These are phyloP conservation scores for Acanthornis magna DNA, from an alignment of 2,797 vertebrate genomes.

Conservation along the genomic window DNA sequence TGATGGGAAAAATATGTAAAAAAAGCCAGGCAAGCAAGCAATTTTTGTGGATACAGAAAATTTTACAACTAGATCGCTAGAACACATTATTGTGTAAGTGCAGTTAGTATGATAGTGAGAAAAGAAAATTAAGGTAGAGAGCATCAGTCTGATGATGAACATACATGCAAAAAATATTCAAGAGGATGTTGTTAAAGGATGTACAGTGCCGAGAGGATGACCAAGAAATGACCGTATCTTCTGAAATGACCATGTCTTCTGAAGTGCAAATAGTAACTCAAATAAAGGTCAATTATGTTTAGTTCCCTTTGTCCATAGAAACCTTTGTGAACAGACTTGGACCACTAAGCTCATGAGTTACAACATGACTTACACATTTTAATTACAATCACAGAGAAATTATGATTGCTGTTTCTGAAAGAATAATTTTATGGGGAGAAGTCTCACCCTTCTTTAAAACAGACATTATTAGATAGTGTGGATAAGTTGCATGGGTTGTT, in stretches of 20 bases:
- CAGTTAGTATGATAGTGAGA: not conserved
- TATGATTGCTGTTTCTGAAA: not conserved
- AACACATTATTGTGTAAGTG: not conserved
- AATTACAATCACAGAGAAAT: not conserved
- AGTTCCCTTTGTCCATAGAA: not conserved
- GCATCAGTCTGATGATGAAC: not conserved
- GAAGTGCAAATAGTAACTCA: not conserved
- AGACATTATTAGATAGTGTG: not conserved
- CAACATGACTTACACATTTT: not conserved
- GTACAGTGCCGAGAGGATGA: fast-evolving
- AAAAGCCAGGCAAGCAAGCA: not conserved
- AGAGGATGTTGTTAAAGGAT: not conserved
- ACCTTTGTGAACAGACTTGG: not conserved
- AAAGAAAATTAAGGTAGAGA: not conserved
- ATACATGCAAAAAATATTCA: not conserved
- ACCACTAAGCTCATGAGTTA: not conserved
- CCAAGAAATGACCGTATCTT: not conserved
- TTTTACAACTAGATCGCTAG: not conserved
- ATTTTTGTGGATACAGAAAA: not conserved
- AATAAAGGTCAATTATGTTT: not conserved
- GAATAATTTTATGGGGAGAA: not conserved
- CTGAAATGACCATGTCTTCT: not conserved
- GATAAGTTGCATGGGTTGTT: not conserved
- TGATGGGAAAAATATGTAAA: not conserved
- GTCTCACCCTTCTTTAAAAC: not conserved